phyloP scores from a whole-genome alignment of 2,113 vertebrate genomes.

The Micronycteris hirsuta region DNA sequence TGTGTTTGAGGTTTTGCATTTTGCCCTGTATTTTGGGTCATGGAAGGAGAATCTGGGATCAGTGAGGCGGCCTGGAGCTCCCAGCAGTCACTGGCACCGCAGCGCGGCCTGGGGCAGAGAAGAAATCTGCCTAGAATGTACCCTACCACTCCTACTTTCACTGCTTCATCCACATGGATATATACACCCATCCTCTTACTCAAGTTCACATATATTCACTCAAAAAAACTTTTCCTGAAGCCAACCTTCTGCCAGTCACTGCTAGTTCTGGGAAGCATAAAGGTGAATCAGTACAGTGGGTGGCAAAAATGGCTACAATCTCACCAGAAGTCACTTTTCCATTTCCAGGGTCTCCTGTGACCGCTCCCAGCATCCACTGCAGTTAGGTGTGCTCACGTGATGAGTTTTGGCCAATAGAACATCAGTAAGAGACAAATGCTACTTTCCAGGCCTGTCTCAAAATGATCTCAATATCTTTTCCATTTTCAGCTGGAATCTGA shows the following conservation, averaged over 20 bases:
- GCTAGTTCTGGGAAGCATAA: background rate
- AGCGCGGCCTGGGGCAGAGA: background rate
- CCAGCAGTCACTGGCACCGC: background rate
- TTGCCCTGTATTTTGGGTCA: constrained; percentile 25
- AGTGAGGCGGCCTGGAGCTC: background rate
- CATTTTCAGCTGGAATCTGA: background rate
- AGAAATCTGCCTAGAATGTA: background rate
- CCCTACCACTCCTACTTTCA: background rate
- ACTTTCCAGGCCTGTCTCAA: background rate
- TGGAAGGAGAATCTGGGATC: background rate
- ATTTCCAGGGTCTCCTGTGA: accelerated
- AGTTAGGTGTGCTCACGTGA: background rate
- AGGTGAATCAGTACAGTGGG: background rate
- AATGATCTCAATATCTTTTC: background rate
- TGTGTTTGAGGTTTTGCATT: constrained; percentile 44
- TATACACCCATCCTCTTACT: background rate
- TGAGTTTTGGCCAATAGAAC: background rate
- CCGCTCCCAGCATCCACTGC: background rate
- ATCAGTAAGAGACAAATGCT: background rate
- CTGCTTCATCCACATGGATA: background rate
- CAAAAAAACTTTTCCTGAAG: background rate
- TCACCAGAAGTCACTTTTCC: background rate
- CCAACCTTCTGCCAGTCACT: background rate
- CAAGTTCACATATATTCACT: background rate
- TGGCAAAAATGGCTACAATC: background rate